Percentiles rank a stretch among this genome's conserved stretches.
Conservation (phyloP, 2,113 vertebrate genomes). For the Takifugu flavidus region DNA sequence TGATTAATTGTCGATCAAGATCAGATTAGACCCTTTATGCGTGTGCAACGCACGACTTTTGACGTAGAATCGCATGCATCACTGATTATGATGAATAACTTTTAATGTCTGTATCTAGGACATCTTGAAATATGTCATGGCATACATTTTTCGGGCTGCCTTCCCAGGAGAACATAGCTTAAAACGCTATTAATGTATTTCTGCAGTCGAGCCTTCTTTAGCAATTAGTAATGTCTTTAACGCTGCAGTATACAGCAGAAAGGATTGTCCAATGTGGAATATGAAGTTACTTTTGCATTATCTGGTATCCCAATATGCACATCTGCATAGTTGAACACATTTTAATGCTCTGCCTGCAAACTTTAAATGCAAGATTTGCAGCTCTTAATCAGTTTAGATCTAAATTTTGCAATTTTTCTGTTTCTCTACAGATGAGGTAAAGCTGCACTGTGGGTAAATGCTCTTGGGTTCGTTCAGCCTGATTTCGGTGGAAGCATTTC, state of each 20-base stretch:
- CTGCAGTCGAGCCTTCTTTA: not conserved
- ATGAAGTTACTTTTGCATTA: not conserved
- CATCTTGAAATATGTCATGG: conserved; percentile 4
- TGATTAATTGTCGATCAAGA: not conserved
- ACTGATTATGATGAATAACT: no score
- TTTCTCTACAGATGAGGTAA: conserved; percentile 17
- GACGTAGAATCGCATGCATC: no score
- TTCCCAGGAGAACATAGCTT: no score
- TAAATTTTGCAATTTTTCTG: not conserved
- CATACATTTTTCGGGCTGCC: no score
- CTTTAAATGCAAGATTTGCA: no score
- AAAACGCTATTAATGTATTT: not conserved
- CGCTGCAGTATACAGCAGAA: not conserved
- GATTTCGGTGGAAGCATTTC: conserved; percentile 6
- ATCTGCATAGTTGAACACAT: not conserved
- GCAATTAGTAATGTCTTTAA: not conserved
- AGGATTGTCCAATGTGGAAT: not conserved
- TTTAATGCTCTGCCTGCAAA: not conserved
- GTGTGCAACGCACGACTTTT: no score
- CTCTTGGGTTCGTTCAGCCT: conserved; percentile 1
- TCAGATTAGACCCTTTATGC: no score
- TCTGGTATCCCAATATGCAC: not conserved
- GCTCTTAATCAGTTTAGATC: not conserved
- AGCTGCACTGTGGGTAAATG: not conserved
- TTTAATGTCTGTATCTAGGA: conserved; percentile 22